phyloP scores from a whole-genome alignment of 2,797 vertebrate species.

The Otolemur crassicaudatus region DNA sequence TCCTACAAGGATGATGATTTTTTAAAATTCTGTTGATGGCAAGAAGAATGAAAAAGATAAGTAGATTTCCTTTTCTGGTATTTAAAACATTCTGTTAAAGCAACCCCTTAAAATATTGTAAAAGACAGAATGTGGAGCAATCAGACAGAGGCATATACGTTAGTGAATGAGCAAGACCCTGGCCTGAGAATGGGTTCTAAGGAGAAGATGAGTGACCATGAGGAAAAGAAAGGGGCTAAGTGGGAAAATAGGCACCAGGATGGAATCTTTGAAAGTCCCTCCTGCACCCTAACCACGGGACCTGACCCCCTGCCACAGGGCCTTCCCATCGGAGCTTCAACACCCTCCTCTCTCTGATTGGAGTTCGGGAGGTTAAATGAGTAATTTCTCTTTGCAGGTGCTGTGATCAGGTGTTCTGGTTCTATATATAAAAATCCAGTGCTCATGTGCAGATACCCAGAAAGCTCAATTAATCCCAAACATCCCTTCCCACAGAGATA shows the following conservation, averaged over 20 bases:
- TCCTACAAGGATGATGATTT: background rate
- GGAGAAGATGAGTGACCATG: background rate
- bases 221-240: background rate
- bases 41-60: background rate
- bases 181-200: background rate
- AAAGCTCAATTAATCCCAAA: constrained; percentile 82
- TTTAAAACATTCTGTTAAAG: constrained; percentile 11
- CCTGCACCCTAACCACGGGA: background rate
- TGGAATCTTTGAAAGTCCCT: background rate
- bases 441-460: constrained; percentile 79
- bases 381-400: constrained; percentile 81
- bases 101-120: background rate
- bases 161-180: background rate
- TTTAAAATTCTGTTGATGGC: background rate
- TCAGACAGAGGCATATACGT: background rate
- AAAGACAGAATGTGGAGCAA: background rate
- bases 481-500: constrained; percentile 79
- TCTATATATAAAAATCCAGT: constrained; percentile 79
- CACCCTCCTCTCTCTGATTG: constrained; percentile 41
- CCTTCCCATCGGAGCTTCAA: background rate
- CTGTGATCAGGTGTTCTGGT: constrained; percentile 77
- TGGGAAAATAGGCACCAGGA: background rate
- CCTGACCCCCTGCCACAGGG: background rate
- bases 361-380: constrained; percentile 71
- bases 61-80: background rate